A percentile compares a stretch with the other conserved stretches of the same genome.
phyloP scores from a whole-genome alignment of 2,113 vertebrate species.

The Erpornis zantholeuca region DNA sequence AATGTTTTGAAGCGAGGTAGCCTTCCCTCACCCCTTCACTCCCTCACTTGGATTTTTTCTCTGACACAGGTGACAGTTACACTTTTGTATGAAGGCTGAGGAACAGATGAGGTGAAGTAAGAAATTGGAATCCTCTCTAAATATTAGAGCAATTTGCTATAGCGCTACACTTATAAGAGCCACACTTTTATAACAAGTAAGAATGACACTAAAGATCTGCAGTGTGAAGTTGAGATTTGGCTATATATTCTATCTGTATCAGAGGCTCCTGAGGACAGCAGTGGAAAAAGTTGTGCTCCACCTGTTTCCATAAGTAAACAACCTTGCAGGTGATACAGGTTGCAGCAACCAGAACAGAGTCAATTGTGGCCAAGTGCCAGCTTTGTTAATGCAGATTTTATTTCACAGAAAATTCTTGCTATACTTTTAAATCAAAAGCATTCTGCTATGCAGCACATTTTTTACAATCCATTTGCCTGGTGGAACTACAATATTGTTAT shows the following conservation, averaged over 20 bases:
- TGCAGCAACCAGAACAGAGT: neutral
- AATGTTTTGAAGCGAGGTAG: neutral
- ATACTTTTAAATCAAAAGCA: neutral
- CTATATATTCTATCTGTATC: neutral
- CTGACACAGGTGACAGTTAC: neutral
- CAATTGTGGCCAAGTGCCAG: neutral
- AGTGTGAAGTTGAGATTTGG: neutral
- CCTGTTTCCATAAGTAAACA: neutral
- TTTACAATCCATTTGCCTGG: neutral
- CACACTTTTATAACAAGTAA: neutral
- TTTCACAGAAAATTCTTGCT: neutral
- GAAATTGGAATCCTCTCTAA: neutral
- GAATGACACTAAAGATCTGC: neutral
- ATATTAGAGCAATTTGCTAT: neutral
- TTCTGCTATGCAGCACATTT: neutral
- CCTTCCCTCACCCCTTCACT: neutral
- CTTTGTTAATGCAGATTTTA: neutral
- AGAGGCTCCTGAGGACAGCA: neutral
- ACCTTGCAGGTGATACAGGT: neutral
- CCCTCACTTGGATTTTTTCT: neutral
- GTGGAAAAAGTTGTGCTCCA: neutral
- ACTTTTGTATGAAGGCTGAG: neutral
- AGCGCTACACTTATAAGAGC: neutral
- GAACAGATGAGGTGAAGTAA: neutral
- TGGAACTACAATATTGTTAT: neutral